These are phyloP conservation scores for Brachypodius melanocephalos DNA, from an alignment of 2,113 vertebrate species.

Conservation along the genomic window DNA sequence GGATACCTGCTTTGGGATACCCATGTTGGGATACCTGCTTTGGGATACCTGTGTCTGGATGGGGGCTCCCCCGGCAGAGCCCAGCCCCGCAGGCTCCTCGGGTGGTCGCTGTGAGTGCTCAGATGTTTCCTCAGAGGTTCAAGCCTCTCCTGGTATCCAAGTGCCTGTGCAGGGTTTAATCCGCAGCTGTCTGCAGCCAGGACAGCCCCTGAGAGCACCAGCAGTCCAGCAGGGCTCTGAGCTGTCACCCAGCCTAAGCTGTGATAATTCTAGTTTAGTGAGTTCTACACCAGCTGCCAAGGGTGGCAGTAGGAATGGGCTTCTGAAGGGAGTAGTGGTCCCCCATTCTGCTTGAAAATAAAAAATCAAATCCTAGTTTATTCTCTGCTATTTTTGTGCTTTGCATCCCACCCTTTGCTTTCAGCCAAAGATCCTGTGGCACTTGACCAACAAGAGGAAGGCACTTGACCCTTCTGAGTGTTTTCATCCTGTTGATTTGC, in stretches of 20 bases:
- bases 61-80: neutral
- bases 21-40: neutral
- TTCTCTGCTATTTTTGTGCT: neutral
- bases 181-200: neutral
- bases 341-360: neutral
- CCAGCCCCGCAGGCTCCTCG: neutral
- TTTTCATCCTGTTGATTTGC: neutral
- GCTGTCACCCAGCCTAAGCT: neutral
- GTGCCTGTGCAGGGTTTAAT: neutral
- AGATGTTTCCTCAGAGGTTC: neutral
- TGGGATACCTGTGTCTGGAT: neutral
- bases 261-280: neutral
- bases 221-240: neutral
- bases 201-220: neutral
- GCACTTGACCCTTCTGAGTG: slow-evolving; percentile 28
- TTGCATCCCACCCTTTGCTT: neutral
- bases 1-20: neutral
- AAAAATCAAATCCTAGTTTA: neutral
- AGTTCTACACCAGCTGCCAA: neutral
- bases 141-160: neutral
- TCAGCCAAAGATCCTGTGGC: neutral
- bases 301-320: neutral
- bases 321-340: neutral
- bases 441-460: slow-evolving; percentile 11
- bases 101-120: accelerated